Conservation (phyloP, 2,797 vertebrate species). For the Lepilemur ruficaudatus region DNA sequence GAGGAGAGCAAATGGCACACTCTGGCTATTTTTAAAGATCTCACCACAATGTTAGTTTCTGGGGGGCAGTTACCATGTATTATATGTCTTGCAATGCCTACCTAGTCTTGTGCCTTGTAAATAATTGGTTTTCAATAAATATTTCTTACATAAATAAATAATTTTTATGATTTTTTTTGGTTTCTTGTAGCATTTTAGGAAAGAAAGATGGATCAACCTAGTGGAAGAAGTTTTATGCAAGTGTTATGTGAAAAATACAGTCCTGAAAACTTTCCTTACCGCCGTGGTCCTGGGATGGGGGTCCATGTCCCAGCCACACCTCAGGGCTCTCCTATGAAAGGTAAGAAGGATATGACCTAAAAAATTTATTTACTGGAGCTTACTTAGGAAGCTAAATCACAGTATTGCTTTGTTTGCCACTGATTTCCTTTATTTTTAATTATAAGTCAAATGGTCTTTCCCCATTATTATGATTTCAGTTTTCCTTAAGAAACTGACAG, state of each 20-base stretch:
- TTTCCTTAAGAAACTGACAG: not conserved
- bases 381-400: not conserved
- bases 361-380: not conserved
- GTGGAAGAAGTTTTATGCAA: conserved; percentile 94
- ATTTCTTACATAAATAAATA: not conserved
- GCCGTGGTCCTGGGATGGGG: conserved; percentile 94
- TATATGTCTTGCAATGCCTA: not conserved
- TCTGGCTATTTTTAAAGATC: not conserved
- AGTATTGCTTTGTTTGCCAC: not conserved
- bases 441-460: not conserved
- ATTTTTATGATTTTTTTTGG: conserved; percentile 36
- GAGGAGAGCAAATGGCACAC: not conserved
- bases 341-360: conserved; percentile 79
- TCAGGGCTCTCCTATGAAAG: conserved; percentile 96
- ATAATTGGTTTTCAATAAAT: conserved; percentile 14
- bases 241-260: conserved; percentile 97
- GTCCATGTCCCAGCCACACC: conserved; percentile 93
- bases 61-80: not conserved
- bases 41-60: not conserved
- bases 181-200: conserved; percentile 80
- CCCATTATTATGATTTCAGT: not conserved
- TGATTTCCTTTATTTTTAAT: not conserved
- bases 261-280: conserved; percentile 96
- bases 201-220: conserved; percentile 91
- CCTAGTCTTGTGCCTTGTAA: not conserved